phyloP scores from a whole-genome alignment of 2,113 vertebrate genomes.

The Orthonyx spaldingii region DNA sequence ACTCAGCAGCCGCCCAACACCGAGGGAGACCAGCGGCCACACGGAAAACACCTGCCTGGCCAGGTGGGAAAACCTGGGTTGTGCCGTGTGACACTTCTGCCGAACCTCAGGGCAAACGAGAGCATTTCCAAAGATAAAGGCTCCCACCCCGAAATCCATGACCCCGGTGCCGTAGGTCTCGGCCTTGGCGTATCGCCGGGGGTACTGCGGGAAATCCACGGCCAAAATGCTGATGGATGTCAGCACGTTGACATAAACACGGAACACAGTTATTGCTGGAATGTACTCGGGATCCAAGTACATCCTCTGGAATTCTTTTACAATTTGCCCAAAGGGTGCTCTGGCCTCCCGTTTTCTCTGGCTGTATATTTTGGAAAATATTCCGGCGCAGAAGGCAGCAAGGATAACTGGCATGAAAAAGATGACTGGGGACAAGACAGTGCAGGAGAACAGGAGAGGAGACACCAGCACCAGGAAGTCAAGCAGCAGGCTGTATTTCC shows the following conservation, averaged over 20 bases:
- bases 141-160: slow-evolving; percentile 94
- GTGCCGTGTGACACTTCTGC: slow-evolving; percentile 18
- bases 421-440: slow-evolving; percentile 76
- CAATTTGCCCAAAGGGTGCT: slow-evolving; percentile 23
- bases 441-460: slow-evolving; percentile 82
- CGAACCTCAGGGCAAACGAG: slow-evolving; percentile 88
- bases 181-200: slow-evolving; percentile 88
- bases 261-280: slow-evolving; percentile 83
- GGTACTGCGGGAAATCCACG: slow-evolving; percentile 91
- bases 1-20: slow-evolving; percentile 77
- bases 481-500: slow-evolving; percentile 71
- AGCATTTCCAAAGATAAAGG: slow-evolving; percentile 86
- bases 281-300: slow-evolving; percentile 71
- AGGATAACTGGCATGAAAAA: slow-evolving; percentile 60
- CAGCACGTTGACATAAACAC: slow-evolving; percentile 84
- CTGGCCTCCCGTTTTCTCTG: slow-evolving; percentile 5
- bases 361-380: slow-evolving; percentile 69
- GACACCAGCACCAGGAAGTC: slow-evolving; percentile 82
- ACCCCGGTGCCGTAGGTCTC: slow-evolving; percentile 92
- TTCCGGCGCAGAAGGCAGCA: slow-evolving; percentile 17
- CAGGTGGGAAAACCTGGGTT: slow-evolving; percentile 61
- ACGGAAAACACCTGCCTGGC: slow-evolving; percentile 77
- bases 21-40: slow-evolving; percentile 86
- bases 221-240: slow-evolving; percentile 90
- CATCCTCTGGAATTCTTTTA: slow-evolving; percentile 71